A percentile compares a stretch with the other conserved stretches of the same genome.
phyloP scores from a whole-genome alignment of 1,140 invertebrate species.

The honey bee (Apis mellifera) region DNA sequence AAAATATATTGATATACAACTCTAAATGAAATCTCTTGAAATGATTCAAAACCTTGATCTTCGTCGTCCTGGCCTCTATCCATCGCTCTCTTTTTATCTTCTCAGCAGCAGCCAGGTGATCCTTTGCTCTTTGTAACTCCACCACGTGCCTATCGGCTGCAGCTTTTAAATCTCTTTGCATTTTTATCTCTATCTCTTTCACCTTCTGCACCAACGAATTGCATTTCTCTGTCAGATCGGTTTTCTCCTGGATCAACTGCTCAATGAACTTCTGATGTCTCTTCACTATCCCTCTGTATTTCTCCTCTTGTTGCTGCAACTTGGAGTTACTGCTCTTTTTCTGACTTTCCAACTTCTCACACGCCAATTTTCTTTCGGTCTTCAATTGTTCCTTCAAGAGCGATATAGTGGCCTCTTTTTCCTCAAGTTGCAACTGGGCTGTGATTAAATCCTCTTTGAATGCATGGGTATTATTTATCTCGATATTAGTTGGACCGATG shows the following conservation, averaged over 20 bases:
- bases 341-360: conserved; percentile 75
- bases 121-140: conserved; percentile 85
- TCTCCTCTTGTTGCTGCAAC: conserved; percentile 84
- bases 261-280: conserved; percentile 88
- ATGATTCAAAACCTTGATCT: conserved; percentile 83
- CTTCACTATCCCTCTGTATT: conserved; percentile 84
- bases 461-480: background rate
- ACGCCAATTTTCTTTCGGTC: conserved; percentile 74
- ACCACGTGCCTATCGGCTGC: conserved; percentile 85
- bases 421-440: conserved; percentile 77
- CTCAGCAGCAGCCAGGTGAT: conserved; percentile 85
- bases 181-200: conserved; percentile 82
- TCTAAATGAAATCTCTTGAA: background rate
- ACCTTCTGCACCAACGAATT: conserved; percentile 81
- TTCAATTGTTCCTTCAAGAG: conserved; percentile 77
- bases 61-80: conserved; percentile 87
- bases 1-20: background rate
- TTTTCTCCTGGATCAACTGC: conserved; percentile 86
- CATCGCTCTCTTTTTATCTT: conserved; percentile 86
- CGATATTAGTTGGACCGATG: background rate
- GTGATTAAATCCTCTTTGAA: conserved; percentile 71
- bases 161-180: conserved; percentile 82
- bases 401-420: conserved; percentile 75
- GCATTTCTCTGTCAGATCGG: conserved; percentile 85
- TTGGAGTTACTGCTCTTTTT: conserved; percentile 73